Evolutionary conservation across 2,797 vertebrate species (phyloP).

Genomic region (Rhinichthys osculus): DNA sequence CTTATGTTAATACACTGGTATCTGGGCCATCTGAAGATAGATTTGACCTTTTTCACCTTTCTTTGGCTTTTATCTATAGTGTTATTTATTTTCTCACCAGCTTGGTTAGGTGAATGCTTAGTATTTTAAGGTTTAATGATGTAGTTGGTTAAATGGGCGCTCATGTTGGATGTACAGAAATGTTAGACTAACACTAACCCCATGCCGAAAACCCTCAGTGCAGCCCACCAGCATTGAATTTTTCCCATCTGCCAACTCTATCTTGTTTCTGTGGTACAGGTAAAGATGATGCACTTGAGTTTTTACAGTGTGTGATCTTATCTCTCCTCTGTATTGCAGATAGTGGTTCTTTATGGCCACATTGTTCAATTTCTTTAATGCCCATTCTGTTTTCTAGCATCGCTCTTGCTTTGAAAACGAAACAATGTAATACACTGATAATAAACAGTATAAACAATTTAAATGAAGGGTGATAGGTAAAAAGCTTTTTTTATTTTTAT

Average conservation of each 20-base stretch:
- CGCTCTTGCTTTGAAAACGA: neutral
- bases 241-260: neutral
- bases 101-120: neutral
- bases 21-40: neutral
- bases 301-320: constrained; percentile 9
- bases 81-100: constrained; percentile 14
- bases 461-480: constrained; percentile 31
- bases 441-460: neutral
- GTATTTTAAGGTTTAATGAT: neutral
- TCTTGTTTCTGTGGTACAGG: constrained; percentile 47
- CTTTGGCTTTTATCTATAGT: neutral
- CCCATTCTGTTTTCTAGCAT: constrained; percentile 1
- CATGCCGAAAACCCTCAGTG: neutral
- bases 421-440: constrained; percentile 21
- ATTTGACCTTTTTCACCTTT: constrained; percentile 17
- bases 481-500: constrained; percentile 8
- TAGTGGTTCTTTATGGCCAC: constrained; percentile 18
- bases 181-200: neutral
- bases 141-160: constrained; percentile 1
- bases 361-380: neutral
- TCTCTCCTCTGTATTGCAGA: constrained; percentile 29
- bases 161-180: neutral
- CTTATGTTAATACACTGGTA: constrained; percentile 39
- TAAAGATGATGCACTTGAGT: constrained; percentile 21
- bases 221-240: neutral